Base-by-base conservation (phyloP, 2,888 invertebrate genomes). In the Dione vanillae region DNA sequence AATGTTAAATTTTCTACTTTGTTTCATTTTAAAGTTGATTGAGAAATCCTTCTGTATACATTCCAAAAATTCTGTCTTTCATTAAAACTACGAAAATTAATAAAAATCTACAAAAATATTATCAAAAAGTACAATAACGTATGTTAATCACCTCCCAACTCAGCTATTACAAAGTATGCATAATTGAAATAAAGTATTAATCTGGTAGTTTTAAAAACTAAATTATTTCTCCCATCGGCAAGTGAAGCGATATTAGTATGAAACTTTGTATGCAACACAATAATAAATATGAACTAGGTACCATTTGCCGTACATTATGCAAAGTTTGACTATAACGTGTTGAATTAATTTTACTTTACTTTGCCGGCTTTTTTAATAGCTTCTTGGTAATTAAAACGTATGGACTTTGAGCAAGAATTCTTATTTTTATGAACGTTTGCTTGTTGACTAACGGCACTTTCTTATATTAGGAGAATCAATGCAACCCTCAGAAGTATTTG, bases 251-350 rank as follows among this genome's bases (percentile, higher is more conserved):
- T 59, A 43, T 41, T 51, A 68, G 35, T 62, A 62, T 52, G 35
- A 19, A 65, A 70, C 51, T 70, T 65, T 66, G 27, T 54, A 65
- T 51, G 43, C 51, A 16, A 51, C 45, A 37, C 61, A 47, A 58
- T 52, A 69, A 51, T 47, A 66, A 70, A 61, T 54, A 52, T 45
- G 61, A 70, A 52, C 51, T 40, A 20, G 43, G 20, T 61, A 70
- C 52, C 52, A 54, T 70, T 70, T 70, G 66, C 43, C 52, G 49
- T 70, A 65, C 58, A 70, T 70, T 52, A 52, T 43, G 37, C 35
- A 59, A 70, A 65, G 49, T 70, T 70, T 51, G 20, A 43, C 65
- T 58, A 59, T 70, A 43, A 35, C 41, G 49, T 51, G 65, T 58
- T 65, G 19, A 49, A 51, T 64, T 41, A n/a, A 65, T 41, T 65